phyloP scores from a whole-genome alignment of 1,140 invertebrate species.

The Philotrypesis tridentata region DNA sequence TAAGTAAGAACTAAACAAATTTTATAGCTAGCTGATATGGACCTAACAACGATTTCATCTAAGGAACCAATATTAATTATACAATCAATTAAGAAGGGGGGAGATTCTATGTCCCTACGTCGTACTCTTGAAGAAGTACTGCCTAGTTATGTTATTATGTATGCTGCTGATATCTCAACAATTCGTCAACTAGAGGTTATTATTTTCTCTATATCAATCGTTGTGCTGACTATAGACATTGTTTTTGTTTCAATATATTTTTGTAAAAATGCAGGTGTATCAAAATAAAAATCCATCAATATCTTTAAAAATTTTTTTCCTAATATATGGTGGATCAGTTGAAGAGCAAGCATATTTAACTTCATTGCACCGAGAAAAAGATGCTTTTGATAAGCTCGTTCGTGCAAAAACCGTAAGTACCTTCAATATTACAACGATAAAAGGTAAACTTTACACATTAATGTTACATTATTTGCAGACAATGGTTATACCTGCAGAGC shows the following conservation, averaged over 20 bases:
- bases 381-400: slow-evolving; percentile 94
- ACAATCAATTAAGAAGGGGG: slow-evolving; percentile 83
- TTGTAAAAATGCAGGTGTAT: slow-evolving; percentile 78
- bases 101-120: slow-evolving; percentile 81
- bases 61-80: slow-evolving; percentile 80
- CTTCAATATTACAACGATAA: slow-evolving; percentile 11
- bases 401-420: slow-evolving; percentile 90
- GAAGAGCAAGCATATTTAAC: slow-evolving; percentile 98
- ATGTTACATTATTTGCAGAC: slow-evolving; percentile 78
- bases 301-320: slow-evolving; percentile 86
- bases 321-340: slow-evolving; percentile 91
- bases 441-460: no score
- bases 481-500: slow-evolving; percentile 93
- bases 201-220: not conserved
- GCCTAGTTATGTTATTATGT: slow-evolving; percentile 91
- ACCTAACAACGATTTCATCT: slow-evolving; percentile 76
- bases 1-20: not conserved
- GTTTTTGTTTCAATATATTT: slow-evolving; percentile 46
- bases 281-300: slow-evolving; percentile 77
- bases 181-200: slow-evolving; percentile 90
- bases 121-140: slow-evolving; percentile 79
- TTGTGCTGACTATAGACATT: slow-evolving; percentile 22
- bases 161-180: slow-evolving; percentile 90
- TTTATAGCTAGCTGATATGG: slow-evolving; percentile 77
- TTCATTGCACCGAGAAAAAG: slow-evolving; percentile 90